Evolutionary conservation across 2,797 vertebrate genomes (phyloP), one percentile per base, ranked within the genome.

Genomic region (Gymnoscopelus microlampas): DNA sequence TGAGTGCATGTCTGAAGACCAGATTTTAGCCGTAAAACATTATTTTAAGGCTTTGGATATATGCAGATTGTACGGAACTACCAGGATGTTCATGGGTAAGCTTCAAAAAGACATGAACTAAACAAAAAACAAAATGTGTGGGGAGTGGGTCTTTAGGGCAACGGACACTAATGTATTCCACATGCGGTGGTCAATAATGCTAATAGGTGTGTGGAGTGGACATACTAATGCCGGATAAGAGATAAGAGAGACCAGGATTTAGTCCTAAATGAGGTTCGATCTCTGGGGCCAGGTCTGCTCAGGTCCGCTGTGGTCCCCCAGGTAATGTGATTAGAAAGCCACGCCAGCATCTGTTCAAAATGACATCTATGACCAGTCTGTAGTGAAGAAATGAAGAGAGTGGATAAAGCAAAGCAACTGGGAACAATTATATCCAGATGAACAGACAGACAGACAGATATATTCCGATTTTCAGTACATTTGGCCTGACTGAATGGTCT

Each of bases 241-340:
- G 19, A 29, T 26, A 55, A 66, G 6, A 68, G 26, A 63, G 35
- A 26, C 58, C 26, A 15, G 50, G 26, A 61, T 54, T 35, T 23
- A 57, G 26, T 56, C 54, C 59, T 69, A 72, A 70, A 76, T 78
- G 70, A 73, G 61, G 29, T 44, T 73, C 7, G 39, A 71, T 77
- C 64, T 59, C 7, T 58, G 24, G 26, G 47, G 26, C 49, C 12
- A 7, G 39, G 24, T 44, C 39, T 44, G 15, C 53, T 15, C n/a
- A 54, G n/a, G 19, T 19, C 53, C 19, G 53, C 53, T 54, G 53
- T 54, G 15, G 53, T 54, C n/a, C 53, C n/a, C 2, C n/a, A 19
- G 53, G 47, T 15, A 53, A 57, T 68, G 65, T 53, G 60, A 53
- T 57, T 68, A 51, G 24, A 53, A 65, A 26, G 6, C 64, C 58